phyloP scores from a whole-genome alignment of 2,797 vertebrate genomes.

The Pangasius sanitwongsei region DNA sequence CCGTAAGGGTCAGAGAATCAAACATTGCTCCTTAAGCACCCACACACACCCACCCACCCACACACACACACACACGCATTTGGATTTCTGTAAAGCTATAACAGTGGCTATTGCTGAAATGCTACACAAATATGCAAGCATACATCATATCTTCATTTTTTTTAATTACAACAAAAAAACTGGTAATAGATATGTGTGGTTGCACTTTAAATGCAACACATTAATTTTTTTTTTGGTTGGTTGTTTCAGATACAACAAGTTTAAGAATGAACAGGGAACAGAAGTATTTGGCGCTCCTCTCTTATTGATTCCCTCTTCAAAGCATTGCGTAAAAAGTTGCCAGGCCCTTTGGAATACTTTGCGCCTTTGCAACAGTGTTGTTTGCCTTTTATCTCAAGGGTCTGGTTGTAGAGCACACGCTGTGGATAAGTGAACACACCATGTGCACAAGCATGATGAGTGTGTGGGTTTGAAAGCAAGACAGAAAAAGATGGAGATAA shows the following conservation, averaged over 20 bases:
- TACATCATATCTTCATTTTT: not conserved
- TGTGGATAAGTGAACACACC: conserved; percentile 19
- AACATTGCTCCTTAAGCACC: not conserved
- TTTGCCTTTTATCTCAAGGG: conserved; percentile 46
- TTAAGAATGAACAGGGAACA: not conserved
- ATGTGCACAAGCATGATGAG: conserved; percentile 16
- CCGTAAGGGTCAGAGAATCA: not conserved
- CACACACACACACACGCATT: too few relatives aligned
- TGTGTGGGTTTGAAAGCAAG: conserved; percentile 2
- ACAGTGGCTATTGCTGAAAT: too few relatives aligned
- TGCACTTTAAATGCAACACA: not conserved
- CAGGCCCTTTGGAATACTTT: conserved; percentile 44
- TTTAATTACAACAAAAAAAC: not conserved
- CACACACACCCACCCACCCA: too few relatives aligned
- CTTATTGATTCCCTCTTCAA: conserved; percentile 49
- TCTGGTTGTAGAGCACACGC: conserved; percentile 35
- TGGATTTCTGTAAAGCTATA: too few relatives aligned
- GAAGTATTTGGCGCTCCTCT: conserved; percentile 3
- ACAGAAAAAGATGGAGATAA: not conserved
- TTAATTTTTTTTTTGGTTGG: too few relatives aligned
- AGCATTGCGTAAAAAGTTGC: conserved; percentile 42
- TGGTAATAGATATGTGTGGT: not conserved
- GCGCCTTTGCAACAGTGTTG: conserved; percentile 23
- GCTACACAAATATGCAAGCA: not conserved
- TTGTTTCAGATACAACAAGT: not conserved